Conservation (phyloP, 2,113 vertebrate species). For the human (Homo sapiens) region DNA sequence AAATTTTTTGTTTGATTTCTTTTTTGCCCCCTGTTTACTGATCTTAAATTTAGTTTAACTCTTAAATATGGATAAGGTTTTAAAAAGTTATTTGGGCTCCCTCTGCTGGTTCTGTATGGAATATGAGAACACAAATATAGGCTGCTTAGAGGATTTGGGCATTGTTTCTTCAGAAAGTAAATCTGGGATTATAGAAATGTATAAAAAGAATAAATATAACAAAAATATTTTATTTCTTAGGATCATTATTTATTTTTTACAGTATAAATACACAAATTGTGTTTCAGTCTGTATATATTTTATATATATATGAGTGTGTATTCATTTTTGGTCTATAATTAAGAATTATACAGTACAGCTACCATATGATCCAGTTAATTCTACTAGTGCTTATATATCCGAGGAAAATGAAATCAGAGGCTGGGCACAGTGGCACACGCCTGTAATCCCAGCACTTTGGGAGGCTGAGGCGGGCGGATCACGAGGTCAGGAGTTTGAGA, state of each 20-base stretch:
- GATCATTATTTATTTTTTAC: background rate
- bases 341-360: background rate
- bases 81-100: constrained; percentile 22
- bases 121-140: background rate
- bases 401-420: background rate
- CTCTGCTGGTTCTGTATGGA: constrained; percentile 68
- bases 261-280: background rate
- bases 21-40: background rate
- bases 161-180: constrained; percentile 8
- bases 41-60: background rate
- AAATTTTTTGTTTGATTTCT: background rate
- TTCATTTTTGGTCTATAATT: background rate
- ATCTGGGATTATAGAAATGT: background rate
- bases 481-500: too few species aligned
- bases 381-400: background rate
- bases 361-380: background rate
- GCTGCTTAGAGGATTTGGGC: background rate
- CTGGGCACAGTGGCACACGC: too few species aligned
- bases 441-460: too few species aligned
- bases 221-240: constrained; percentile 19
- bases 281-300: background rate
- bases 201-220: background rate
- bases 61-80: background rate
- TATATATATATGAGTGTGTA: background rate
- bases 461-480: too few species aligned